Evolutionary conservation across 2,888 invertebrate species (phyloP).

Genomic region (Timema cristinae): DNA sequence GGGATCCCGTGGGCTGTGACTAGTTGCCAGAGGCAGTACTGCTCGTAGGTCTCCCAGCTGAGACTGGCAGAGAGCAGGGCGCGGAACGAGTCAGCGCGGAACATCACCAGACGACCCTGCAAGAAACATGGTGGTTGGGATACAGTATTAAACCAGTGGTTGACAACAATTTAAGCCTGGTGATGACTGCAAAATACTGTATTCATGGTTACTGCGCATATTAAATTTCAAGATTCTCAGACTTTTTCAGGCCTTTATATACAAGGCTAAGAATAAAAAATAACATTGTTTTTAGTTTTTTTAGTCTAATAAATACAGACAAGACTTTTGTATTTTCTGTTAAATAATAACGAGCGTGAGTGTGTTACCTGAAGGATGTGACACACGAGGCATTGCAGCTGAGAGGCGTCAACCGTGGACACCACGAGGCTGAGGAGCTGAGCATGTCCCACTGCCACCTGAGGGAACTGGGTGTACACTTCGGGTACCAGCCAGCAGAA

Average conservation of each 20-base stretch:
- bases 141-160: too few relatives aligned
- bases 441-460: constrained; percentile 80
- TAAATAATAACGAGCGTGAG: constrained; percentile 62
- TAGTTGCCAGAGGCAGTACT: constrained; percentile 95
- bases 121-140: not conserved
- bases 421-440: constrained; percentile 85
- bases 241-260: too few relatives aligned
- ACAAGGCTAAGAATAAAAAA: too few relatives aligned
- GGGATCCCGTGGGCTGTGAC: constrained; percentile 91
- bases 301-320: too few relatives aligned
- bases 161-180: too few relatives aligned
- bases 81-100: constrained; percentile 62
- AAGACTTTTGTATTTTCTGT: not conserved
- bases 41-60: constrained; percentile 96
- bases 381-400: constrained; percentile 87
- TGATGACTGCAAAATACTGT: too few relatives aligned
- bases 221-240: too few relatives aligned
- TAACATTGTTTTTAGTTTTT: too few relatives aligned
- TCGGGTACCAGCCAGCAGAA: constrained; percentile 92
- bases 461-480: constrained; percentile 85
- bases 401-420: constrained; percentile 82
- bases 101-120: constrained; percentile 59
- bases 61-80: constrained; percentile 77
- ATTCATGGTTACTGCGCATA: too few relatives aligned
- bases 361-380: constrained; percentile 58